Conservation (phyloP, 2,797 vertebrate species). For the Halcyon chelicuti region DNA sequence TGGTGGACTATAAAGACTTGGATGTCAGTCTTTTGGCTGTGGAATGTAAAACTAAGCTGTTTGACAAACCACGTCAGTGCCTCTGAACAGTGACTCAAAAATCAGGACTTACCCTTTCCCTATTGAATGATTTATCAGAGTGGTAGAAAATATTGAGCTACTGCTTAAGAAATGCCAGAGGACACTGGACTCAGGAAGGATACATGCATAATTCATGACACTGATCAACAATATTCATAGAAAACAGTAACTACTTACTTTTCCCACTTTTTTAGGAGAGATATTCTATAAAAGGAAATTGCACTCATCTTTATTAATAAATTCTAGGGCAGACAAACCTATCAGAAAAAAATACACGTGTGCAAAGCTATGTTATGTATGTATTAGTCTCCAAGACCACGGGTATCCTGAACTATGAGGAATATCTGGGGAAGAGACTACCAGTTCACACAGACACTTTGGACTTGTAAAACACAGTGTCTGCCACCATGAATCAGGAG, state of each 20-base stretch:
- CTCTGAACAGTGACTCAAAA: slow-evolving; percentile 36
- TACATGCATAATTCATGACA: slow-evolving; percentile 21
- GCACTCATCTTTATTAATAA: slow-evolving; percentile 51
- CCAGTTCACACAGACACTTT: background rate
- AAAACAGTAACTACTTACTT: slow-evolving; percentile 5
- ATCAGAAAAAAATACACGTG: background rate
- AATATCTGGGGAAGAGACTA: background rate
- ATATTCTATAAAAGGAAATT: slow-evolving; percentile 10
- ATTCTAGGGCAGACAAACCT: background rate
- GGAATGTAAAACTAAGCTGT: slow-evolving; percentile 52
- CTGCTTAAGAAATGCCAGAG: slow-evolving; percentile 44
- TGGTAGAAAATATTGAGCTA: slow-evolving; percentile 46
- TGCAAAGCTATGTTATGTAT: background rate
- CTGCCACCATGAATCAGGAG: background rate
- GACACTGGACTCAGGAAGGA: background rate
- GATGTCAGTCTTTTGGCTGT: slow-evolving; percentile 39
- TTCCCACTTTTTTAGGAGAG: background rate
- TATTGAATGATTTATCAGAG: slow-evolving; percentile 55
- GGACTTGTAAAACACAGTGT: background rate
- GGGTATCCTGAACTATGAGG: background rate
- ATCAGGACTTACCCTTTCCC: slow-evolving; percentile 17
- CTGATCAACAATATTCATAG: slow-evolving; percentile 33
- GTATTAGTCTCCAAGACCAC: background rate
- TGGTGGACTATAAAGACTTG: slow-evolving; percentile 26
- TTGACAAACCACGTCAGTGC: slow-evolving; percentile 19